Evolutionary conservation across 1,140 invertebrate genomes (phyloP).

Genomic region (Cherax destructor): DNA sequence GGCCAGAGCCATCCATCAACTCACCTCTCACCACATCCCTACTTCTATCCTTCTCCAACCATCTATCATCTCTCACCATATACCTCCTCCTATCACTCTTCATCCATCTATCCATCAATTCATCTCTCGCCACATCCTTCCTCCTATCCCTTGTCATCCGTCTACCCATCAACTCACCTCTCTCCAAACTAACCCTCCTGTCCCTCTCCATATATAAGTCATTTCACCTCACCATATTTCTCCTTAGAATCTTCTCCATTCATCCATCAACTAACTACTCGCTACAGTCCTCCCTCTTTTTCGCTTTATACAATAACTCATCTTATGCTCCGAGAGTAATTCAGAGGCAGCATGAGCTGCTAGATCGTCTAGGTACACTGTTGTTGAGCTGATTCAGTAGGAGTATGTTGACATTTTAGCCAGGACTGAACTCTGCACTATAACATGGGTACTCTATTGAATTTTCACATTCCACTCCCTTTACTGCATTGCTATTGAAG

Average conservation of each 20-base stretch:
- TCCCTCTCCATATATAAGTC: neutral
- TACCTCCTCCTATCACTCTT: neutral
- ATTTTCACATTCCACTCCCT: too few relatives aligned
- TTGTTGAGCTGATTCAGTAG: too few relatives aligned
- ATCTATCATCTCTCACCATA: neutral
- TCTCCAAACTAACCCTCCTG: neutral
- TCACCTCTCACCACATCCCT: neutral
- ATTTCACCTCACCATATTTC: neutral
- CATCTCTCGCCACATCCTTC: neutral
- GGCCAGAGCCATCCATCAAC: conserved; percentile 1
- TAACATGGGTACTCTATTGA: too few relatives aligned
- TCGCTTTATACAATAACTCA: neutral
- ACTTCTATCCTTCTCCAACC: neutral
- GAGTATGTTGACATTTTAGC: too few relatives aligned
- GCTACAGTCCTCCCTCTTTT: neutral
- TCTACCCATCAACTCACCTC: neutral
- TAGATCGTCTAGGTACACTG: too few relatives aligned
- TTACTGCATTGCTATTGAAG: too few relatives aligned
- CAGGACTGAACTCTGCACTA: too few relatives aligned
- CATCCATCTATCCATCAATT: neutral
- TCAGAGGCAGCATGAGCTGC: too few relatives aligned
- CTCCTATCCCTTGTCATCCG: neutral
- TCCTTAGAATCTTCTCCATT: neutral
- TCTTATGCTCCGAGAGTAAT: too few relatives aligned
- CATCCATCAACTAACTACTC: neutral